Evolutionary conservation across 1,140 invertebrate genomes (phyloP), one percentile per base, ranked within the genome.

Genomic region (Drosophila saltans): DNA sequence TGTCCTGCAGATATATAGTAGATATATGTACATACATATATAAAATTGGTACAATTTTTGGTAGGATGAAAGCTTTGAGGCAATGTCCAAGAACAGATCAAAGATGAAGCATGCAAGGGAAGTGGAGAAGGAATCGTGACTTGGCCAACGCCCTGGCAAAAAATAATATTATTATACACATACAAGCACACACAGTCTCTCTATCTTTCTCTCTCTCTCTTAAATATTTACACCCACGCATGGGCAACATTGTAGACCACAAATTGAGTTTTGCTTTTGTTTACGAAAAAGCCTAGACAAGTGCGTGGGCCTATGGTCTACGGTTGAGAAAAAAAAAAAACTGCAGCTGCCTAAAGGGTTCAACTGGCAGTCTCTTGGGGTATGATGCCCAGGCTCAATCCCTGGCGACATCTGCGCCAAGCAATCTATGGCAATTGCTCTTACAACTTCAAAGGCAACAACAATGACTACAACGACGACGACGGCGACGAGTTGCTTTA

Each of bases 351-450:
- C 65, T 52, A 79, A 80, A 78, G 82, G 72, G 48, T 39, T 30
- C 69, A 61, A 48, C 62, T n/a, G 58, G 67, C 61, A 36, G 45
- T 52, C 33, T 7, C 45, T 58, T 24, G 24, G 45, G 45, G 28
- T 62, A 69, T 43, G 10, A 39, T 56, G 60, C 41, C 58, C 60
- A 59, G 40, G 57, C 63, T 58, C 24, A 45, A 26, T 28, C 48
- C 55, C 57, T 43, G 83, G 83, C 81, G 84, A 84, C 82, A 86
- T 86, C 83, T 86, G 83, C 69, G 83, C 77, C 72, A 58, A 58
- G 72, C 78, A 79, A 84, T 84, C 79, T 80, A 63, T 62, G 66
- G 66, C 59, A 48, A 68, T 66, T 68, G 62, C 75, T 39, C 24
- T 30, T 43, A 65, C 57, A 66, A 72, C 69, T 36, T 36, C 6